A percentile compares a stretch with the other conserved stretches of the same genome.
These are phyloP conservation scores for Temnothorax ravouxi DNA, from an alignment of 2,888 invertebrate genomes.

Conservation along the genomic window DNA sequence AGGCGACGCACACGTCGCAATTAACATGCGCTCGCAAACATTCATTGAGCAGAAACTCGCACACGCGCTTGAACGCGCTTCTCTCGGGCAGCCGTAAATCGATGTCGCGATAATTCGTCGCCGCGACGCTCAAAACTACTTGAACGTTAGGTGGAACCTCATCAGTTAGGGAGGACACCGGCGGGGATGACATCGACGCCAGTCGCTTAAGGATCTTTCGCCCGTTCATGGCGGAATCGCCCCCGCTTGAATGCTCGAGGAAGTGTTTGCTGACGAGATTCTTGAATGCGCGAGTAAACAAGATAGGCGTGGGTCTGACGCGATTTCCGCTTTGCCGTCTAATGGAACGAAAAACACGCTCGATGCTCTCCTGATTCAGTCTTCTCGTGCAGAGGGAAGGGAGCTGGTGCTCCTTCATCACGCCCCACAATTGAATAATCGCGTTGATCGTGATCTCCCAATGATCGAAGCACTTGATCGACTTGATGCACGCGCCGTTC, in stretches of 20 bases:
- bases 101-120: slow-evolving; percentile 45
- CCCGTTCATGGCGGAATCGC: background rate
- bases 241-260: slow-evolving; percentile 31
- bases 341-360: slow-evolving; percentile 43
- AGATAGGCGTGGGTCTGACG: slow-evolving; percentile 28
- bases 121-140: background rate
- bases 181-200: background rate
- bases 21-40: slow-evolving; percentile 26
- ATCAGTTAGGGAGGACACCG: background rate
- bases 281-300: slow-evolving; percentile 48
- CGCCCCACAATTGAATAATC: slow-evolving; percentile 33
- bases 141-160: background rate
- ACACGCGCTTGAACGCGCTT: slow-evolving; percentile 39
- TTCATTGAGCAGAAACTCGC: slow-evolving; percentile 46
- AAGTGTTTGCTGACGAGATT: slow-evolving; percentile 49
- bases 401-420: slow-evolving; percentile 16
- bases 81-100: slow-evolving; percentile 38
- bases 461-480: slow-evolving; percentile 37
- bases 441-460: slow-evolving; percentile 50
- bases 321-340: slow-evolving; percentile 51
- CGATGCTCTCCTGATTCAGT: slow-evolving; percentile 33
- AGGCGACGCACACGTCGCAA: slow-evolving; percentile 23
- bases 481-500: slow-evolving; percentile 7
- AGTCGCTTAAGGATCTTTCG: slow-evolving; percentile 35
- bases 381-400: slow-evolving; percentile 10